Evolutionary conservation across 2,888 invertebrate species (phyloP), one percentile per base, ranked within the genome.

Genomic region (Brenthis hecate): DNA sequence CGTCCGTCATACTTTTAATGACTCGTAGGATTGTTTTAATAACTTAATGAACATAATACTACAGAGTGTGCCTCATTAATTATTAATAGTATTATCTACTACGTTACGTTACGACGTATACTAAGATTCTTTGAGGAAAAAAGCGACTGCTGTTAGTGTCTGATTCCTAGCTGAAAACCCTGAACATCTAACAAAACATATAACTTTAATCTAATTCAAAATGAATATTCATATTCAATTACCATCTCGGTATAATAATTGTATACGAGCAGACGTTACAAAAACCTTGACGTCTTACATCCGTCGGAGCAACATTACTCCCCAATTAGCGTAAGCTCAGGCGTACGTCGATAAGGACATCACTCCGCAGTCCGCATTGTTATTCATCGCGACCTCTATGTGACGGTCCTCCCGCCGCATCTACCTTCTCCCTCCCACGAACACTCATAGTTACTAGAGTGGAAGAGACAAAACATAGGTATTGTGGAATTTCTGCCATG

Each of bases 351-450:
- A 66, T 71, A 69, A 88, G 90, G 90, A 90, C 89, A 88, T 87
- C 85, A 86, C 86, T 89, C 89, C 91, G 92, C 91, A 91, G 88
- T 91, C 90, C 89, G 92, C 92, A 92, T 91, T 91, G 91, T 91
- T 91, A 89, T 91, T 92, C 91, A 89, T 89, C 86, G 81, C 89
- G 91, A 90, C 91, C 91, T 90, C 89, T 85, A 89, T 85, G 85
- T 88, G 88, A 88, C 89, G 89, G 86, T 87, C 87, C 84, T 87
- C 87, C 83, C 90, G 88, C 91, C 91, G 91, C 91, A 92, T 92
- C 89, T 81, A 71, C 78, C 77, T 64, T 86, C 86, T 75, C 78
- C 43, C 64, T 86, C 79, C 6, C 65, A 72, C 84, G n/a, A 66
- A 51, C 55, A 6, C 60, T 14, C 67, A 56, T 63, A 62, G 8